phyloP scores from a whole-genome alignment of 2,888 invertebrate genomes.

The Operophtera brumata region DNA sequence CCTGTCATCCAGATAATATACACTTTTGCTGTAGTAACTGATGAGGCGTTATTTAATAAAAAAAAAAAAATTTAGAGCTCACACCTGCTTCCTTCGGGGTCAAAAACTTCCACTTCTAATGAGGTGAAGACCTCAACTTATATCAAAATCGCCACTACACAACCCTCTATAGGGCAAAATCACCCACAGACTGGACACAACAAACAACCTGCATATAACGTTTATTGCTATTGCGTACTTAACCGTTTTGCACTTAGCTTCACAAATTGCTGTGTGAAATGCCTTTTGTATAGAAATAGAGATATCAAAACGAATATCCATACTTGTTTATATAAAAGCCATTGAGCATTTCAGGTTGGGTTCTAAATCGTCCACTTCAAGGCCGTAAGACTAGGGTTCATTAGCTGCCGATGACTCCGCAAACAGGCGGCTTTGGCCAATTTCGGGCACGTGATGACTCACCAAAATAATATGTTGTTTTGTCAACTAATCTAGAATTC shows the following conservation, averaged over 20 bases:
- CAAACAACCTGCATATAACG: too few relatives aligned
- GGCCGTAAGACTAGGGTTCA: constrained; percentile 19
- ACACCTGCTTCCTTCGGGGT: too few relatives aligned
- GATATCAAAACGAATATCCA: neutral
- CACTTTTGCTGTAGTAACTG: too few relatives aligned
- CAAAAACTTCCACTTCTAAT: too few relatives aligned
- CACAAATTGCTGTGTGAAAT: constrained; percentile 16
- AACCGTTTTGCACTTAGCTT: constrained; percentile 2
- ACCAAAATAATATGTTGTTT: constrained; percentile 6
- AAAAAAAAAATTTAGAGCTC: too few relatives aligned
- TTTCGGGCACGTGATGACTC: constrained; percentile 8
- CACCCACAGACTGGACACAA: too few relatives aligned
- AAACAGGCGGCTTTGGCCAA: constrained; percentile 4
- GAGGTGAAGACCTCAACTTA: too few relatives aligned
- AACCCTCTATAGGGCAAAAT: too few relatives aligned
- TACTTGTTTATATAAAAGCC: neutral
- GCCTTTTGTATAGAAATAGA: constrained; percentile 3
- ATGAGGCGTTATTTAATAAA: too few relatives aligned
- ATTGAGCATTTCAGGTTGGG: neutral
- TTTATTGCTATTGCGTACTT: neutral
- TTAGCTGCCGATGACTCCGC: constrained; percentile 13
- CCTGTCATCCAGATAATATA: too few relatives aligned
- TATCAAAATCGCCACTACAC: too few relatives aligned
- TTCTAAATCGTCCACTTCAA: constrained; percentile 14
- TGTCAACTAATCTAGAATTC: neutral